Conservation (phyloP, 1,140 invertebrate genomes). For the Megalopta genalis region DNA sequence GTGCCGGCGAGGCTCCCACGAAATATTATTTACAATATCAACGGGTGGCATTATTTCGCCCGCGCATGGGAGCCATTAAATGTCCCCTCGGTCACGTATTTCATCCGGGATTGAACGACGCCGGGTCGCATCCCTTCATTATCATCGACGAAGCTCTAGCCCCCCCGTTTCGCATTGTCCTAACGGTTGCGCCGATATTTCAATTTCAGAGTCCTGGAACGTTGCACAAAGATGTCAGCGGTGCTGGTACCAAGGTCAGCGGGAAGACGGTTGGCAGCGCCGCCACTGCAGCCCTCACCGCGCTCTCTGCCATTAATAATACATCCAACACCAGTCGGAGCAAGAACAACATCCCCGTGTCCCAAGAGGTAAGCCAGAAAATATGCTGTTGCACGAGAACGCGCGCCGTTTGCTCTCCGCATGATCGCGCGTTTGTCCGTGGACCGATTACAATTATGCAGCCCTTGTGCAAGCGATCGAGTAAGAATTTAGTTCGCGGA, state of each 20-base stretch:
- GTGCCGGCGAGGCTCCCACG: too few species aligned
- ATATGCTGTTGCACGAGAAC: not conserved
- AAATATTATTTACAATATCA: not conserved
- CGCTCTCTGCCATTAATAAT: conserved; percentile 78
- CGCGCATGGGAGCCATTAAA: not conserved
- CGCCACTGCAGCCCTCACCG: conserved; percentile 77
- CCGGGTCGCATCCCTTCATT: conserved; percentile 7
- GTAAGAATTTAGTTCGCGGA: too few species aligned
- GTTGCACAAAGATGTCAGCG: conserved; percentile 79
- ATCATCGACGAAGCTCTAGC: conserved; percentile 26
- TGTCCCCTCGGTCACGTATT: not conserved
- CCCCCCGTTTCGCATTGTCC: not conserved
- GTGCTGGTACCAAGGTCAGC: conserved; percentile 78
- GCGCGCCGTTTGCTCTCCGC: too few species aligned
- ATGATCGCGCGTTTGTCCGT: too few species aligned
- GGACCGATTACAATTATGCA: too few species aligned
- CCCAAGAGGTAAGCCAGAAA: conserved; percentile 74
- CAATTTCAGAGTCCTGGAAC: conserved; percentile 79
- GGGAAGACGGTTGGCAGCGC: conserved; percentile 77
- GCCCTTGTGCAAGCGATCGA: too few species aligned
- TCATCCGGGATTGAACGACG: conserved; percentile 14
- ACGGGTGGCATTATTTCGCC: not conserved
- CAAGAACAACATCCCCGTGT: conserved; percentile 74
- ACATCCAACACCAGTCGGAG: conserved; percentile 75
- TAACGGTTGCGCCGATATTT: conserved; percentile 51